Conservation (phyloP, 1,140 invertebrate species). For the Uloborus diversus region DNA sequence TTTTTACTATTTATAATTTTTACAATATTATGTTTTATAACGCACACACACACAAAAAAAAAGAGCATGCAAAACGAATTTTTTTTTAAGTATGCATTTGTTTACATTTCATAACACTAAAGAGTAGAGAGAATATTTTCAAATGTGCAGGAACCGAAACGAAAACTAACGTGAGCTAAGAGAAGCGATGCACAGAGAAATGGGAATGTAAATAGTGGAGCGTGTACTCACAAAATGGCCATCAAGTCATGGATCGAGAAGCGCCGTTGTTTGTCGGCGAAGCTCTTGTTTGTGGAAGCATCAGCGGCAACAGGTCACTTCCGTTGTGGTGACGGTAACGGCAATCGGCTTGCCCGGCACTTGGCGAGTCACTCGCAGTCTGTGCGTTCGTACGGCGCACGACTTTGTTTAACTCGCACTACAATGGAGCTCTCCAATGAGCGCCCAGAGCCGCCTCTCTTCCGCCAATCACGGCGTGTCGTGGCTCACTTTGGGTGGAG, state of each 20-base stretch:
- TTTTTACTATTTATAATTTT: no score
- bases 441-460: background rate
- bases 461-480: background rate
- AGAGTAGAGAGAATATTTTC: no score
- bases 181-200: no score
- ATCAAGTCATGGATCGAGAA: conserved; percentile 7
- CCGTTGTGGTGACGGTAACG: background rate
- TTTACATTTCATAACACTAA: no score
- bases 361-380: background rate
- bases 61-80: no score
- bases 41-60: no score
- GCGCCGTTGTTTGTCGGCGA: background rate
- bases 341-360: background rate
- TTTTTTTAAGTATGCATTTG: no score
- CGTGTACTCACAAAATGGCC: conserved; percentile 45
- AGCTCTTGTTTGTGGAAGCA: conserved; percentile 4
- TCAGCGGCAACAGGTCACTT: conserved; percentile 29
- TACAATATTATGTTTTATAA: no score
- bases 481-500: conserved; percentile 7
- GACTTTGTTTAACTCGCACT: conserved; percentile 41
- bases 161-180: no score
- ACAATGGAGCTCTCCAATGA: conserved; percentile 38
- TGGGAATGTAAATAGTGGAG: no score
- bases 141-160: no score
- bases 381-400: conserved; percentile 12